These are phyloP conservation scores for Oncorhynchus nerka DNA, from an alignment of 2,113 vertebrate species.

Conservation along the genomic window DNA sequence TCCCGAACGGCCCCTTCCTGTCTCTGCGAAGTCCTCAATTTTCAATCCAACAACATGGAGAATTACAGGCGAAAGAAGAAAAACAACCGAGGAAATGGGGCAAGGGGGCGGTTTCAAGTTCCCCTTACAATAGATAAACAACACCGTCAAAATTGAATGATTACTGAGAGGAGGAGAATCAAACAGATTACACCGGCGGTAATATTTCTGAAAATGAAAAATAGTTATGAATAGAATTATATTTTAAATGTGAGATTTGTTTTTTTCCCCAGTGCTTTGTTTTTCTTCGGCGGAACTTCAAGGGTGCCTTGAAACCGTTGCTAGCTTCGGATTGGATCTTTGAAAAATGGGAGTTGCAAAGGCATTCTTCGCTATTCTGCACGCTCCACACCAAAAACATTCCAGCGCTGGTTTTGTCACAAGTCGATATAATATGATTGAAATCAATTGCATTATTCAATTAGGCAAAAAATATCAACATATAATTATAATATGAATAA, in stretches of 20 bases:
- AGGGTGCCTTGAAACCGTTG: conserved; percentile 85
- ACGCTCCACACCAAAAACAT: conserved; percentile 65
- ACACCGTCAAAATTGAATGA: conserved; percentile 62
- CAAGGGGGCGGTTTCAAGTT: conserved; percentile 86
- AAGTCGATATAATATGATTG: conserved; percentile 31
- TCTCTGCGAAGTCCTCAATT: conserved; percentile 70
- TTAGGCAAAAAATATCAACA: neutral
- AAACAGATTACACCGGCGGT: neutral
- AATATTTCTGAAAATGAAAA: neutral
- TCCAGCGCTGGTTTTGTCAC: conserved; percentile 61
- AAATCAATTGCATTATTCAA: neutral
- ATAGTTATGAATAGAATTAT: neutral
- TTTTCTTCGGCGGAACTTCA: conserved; percentile 70
- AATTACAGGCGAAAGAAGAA: conserved; percentile 82
- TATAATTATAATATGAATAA: neutral
- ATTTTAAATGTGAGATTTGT: conserved; percentile 42
- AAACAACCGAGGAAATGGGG: conserved; percentile 91
- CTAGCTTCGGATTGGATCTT: conserved; percentile 73
- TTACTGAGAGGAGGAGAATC: conserved; percentile 23
- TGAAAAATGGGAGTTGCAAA: conserved; percentile 69
- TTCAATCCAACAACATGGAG: conserved; percentile 91
- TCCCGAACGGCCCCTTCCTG: conserved; percentile 48
- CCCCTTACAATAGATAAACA: conserved; percentile 93
- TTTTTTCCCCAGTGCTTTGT: conserved; percentile 64
- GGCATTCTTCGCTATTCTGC: conserved; percentile 71